A percentile compares a stretch with the other conserved stretches of the same genome.
Evolutionary conservation across 1,140 invertebrate species (phyloP).

Genomic region (Macrobrachium rosenbergii): DNA sequence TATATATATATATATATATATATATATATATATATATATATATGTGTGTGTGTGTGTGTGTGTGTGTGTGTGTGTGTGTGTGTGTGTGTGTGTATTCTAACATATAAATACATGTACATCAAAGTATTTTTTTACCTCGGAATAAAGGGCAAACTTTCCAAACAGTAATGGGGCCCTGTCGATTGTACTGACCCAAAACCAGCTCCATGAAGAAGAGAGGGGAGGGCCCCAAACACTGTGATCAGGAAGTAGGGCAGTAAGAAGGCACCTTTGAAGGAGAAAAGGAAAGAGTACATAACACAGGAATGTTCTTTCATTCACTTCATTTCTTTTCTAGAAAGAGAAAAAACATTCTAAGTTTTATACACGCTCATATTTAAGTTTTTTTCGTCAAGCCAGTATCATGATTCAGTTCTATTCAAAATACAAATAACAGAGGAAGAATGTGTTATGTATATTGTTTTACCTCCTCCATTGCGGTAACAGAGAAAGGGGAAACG

Average conservation of each 20-base stretch:
- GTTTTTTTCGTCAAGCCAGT: no score
- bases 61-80: no score
- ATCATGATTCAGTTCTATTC: no score
- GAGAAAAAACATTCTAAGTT: no score
- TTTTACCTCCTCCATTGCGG: constrained; percentile 67
- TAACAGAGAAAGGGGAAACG: constrained; percentile 72
- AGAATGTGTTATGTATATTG: not conserved
- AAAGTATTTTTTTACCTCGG: constrained; percentile 68
- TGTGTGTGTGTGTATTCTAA: no score
- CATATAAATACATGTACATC: not conserved
- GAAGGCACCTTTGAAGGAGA: constrained; percentile 80
- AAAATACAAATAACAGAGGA: no score
- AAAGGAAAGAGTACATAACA: constrained; percentile 69
- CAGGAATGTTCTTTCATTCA: no score
- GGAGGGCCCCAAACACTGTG: constrained; percentile 74
- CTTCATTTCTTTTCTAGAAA: no score
- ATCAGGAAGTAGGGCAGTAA: constrained; percentile 74
- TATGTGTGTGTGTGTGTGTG: no score
- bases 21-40: not conserved
- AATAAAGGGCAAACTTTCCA: constrained; percentile 72
- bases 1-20: no score
- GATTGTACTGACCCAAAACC: constrained; percentile 72
- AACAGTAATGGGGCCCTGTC: constrained; percentile 71
- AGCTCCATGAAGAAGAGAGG: constrained; percentile 76
- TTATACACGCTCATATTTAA: no score